phyloP scores from a whole-genome alignment of 2,797 vertebrate species.

The Enteromius paludinosus region DNA sequence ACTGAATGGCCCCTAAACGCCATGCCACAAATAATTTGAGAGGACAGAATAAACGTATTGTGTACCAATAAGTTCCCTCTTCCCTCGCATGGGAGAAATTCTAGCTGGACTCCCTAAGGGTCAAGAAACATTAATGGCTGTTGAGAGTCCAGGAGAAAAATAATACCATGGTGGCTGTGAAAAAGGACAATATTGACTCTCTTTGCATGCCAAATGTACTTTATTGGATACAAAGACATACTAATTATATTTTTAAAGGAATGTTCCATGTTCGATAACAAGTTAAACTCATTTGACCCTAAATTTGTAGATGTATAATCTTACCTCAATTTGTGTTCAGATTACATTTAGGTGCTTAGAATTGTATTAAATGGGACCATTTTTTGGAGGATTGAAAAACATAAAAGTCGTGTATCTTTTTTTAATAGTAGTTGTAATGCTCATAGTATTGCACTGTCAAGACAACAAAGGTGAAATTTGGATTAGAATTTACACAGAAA shows the following conservation, averaged over 20 bases:
- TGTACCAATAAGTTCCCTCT: slow-evolving; percentile 63
- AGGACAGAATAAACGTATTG: slow-evolving; percentile 73
- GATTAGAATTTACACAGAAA: not conserved
- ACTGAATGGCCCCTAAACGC: slow-evolving; percentile 83
- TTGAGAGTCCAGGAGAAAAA: slow-evolving; percentile 5
- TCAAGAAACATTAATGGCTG: slow-evolving; percentile 67
- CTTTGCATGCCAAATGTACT: not conserved
- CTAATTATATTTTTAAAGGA: not conserved
- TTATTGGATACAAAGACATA: not conserved
- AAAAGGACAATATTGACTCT: not conserved
- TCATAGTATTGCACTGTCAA: not conserved
- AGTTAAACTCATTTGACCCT: not conserved
- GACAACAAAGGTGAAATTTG: not conserved
- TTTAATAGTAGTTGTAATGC: not conserved
- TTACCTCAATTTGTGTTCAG: not conserved
- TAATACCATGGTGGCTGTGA: slow-evolving; percentile 1
- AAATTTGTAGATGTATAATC: not conserved
- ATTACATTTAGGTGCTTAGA: not conserved
- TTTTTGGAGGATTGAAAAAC: not conserved
- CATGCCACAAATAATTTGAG: slow-evolving; percentile 71
- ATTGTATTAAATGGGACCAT: not conserved
- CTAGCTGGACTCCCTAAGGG: slow-evolving; percentile 39
- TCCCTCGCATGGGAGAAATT: slow-evolving; percentile 65
- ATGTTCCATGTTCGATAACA: not conserved
- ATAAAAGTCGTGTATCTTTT: not conserved